Conservation (phyloP, 2,888 invertebrate species). For the Mythimna vitellina region DNA sequence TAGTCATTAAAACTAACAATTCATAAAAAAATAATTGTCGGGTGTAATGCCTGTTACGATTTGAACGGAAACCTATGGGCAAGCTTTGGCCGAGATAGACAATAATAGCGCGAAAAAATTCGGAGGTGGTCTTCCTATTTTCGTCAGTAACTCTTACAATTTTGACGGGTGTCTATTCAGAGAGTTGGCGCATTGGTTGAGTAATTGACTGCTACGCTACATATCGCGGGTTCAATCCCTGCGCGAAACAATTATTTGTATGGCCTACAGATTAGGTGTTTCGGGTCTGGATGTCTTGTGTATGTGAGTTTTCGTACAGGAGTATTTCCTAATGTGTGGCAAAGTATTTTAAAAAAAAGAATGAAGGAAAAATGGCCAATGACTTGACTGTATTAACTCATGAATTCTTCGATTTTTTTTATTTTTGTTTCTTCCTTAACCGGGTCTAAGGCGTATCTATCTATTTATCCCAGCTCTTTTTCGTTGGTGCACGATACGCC, state of each 20-base stretch:
- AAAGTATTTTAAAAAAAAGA: no score
- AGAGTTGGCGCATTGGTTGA: no score
- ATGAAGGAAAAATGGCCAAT: no score
- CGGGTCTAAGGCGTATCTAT: not conserved
- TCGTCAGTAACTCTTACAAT: slow-evolving; percentile 4
- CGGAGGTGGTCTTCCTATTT: not conserved
- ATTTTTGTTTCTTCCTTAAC: not conserved
- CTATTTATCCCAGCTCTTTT: slow-evolving; percentile 26
- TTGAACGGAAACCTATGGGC: slow-evolving; percentile 5
- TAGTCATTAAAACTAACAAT: slow-evolving; percentile 25
- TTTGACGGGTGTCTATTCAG: not conserved
- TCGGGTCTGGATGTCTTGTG: no score
- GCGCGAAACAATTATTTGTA: no score
- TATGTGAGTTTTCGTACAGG: no score
- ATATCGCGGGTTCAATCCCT: no score
- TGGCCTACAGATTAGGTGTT: no score
- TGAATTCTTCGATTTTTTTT: no score
- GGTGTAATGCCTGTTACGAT: not conserved
- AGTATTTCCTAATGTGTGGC: no score
- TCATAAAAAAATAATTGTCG: slow-evolving; percentile 35
- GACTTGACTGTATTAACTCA: no score
- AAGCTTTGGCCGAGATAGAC: slow-evolving; percentile 12
- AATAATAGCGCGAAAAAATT: slow-evolving; percentile 8
- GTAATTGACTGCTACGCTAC: no score
- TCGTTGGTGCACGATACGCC: slow-evolving; percentile 24